phyloP scores from a whole-genome alignment of 1,140 invertebrate species.

The Triops cancriformis region DNA sequence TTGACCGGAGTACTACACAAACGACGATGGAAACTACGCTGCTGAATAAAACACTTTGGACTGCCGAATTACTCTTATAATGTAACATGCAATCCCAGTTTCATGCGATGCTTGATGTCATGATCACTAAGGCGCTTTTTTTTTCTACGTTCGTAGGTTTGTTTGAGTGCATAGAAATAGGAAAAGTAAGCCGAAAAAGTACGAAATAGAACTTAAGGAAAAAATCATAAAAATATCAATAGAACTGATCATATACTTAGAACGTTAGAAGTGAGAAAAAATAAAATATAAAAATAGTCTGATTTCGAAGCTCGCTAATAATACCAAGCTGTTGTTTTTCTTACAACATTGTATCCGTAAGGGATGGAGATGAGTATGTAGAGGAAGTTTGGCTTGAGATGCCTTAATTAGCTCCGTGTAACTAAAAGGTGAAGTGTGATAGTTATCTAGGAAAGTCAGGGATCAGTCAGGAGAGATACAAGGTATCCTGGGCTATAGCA shows the following conservation, averaged over 20 bases:
- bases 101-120: background rate
- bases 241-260: too few species aligned
- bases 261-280: too few species aligned
- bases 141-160: too few species aligned
- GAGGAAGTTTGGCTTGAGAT: background rate
- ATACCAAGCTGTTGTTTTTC: background rate
- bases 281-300: background rate
- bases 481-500: background rate
- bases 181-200: too few species aligned
- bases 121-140: too few species aligned
- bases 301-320: background rate
- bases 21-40: too few species aligned
- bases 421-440: background rate
- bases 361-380: background rate
- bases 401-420: background rate
- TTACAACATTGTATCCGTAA: background rate
- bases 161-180: too few species aligned
- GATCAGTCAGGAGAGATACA: background rate
- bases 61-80: background rate
- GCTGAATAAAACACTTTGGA: background rate
- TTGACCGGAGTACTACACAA: too few species aligned
- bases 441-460: constrained; percentile 5
- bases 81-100: background rate
- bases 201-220: too few species aligned
- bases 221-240: too few species aligned